Percentiles rank a stretch among this genome's conserved stretches.
Conservation (phyloP, 2,113 vertebrate genomes). For the Nicator chloris region DNA sequence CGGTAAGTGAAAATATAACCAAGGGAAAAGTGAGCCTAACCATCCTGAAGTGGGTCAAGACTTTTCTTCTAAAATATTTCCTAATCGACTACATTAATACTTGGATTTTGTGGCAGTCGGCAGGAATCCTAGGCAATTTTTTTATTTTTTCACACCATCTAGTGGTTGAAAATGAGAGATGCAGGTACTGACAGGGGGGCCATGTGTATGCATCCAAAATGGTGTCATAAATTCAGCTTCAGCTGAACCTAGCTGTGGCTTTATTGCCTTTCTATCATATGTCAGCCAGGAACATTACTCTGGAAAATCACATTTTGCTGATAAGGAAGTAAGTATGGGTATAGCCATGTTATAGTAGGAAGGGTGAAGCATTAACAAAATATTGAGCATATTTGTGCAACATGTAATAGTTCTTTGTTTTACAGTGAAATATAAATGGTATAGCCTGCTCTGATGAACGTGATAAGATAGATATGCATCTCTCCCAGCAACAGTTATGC, state of each 20-base stretch:
- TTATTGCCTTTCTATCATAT: conserved; percentile 72
- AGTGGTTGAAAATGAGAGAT: conserved; percentile 73
- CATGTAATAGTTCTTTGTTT: conserved; percentile 50
- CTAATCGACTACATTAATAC: conserved; percentile 2
- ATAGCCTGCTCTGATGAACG: not conserved
- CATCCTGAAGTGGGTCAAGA: conserved; percentile 1
- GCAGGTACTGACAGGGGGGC: conserved; percentile 52
- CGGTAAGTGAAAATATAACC: conserved; percentile 22
- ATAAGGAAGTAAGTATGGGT: conserved; percentile 61
- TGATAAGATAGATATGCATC: not conserved
- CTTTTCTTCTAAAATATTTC: conserved; percentile 41
- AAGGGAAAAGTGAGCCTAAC: conserved; percentile 9
- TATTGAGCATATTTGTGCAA: conserved; percentile 28
- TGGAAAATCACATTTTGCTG: conserved; percentile 59
- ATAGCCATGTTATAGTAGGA: conserved; percentile 43
- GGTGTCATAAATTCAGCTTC: conserved; percentile 70
- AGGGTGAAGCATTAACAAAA: conserved; percentile 57
- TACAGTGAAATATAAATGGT: conserved; percentile 22
- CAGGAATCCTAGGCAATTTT: conserved; percentile 51
- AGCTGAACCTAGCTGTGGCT: conserved; percentile 63
- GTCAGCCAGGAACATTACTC: conserved; percentile 68
- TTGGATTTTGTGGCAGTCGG: conserved; percentile 12
- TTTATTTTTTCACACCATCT: conserved; percentile 79
- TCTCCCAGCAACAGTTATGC: not conserved
- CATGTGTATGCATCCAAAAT: conserved; percentile 60